Base-by-base conservation (phyloP, 2,888 invertebrate genomes). In the Cenopis cana region DNA sequence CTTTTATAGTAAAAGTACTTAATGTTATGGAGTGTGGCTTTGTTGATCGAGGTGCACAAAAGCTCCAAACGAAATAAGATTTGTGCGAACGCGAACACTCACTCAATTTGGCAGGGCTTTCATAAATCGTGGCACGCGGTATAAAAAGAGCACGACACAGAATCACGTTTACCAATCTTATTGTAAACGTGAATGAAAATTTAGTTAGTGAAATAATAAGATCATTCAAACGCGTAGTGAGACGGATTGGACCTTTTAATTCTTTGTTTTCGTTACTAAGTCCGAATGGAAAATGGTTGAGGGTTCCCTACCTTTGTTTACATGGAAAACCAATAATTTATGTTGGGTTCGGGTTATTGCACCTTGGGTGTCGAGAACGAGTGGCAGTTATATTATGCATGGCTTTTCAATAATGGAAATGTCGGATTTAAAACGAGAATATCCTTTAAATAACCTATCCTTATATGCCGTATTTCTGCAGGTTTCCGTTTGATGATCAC, bases 21-120 rank as follows among this genome's bases (percentile, higher is more conserved):
- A 71, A 71, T 61, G 49, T 38, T 49, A 61, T 61, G 61, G 24
- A 71, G 38, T 66, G 60, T 55, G 49, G 14, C 66, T 60, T 70
- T 65, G 59, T 66, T 20, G 54, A 36, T 70, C 59, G 65, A 69
- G 38, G 24, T 38, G 20, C 70, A 54, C 69, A 76, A 77, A 75
- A 64, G 74, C 71, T 69, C 54, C 56, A 67, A 74, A 76, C 75
- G 69, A 77, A 76, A 76, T 79, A 75, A 74, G 73, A 76, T 76
- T 76, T 77, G 74, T 57, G 46, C 59, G 36, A 65, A 68, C 61
- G 55, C 41, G 46, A 46, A 24, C 68, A 74, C 79, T 79, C 76
- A 79, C 82, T 82, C 77, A 77, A 82, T 83, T 82, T 80, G 75
- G 75, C 71, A 79, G 78, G 81, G 83, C 83, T 84, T 84, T 74